phyloP scores from a whole-genome alignment of 2,113 vertebrate species.

The Thomomys bottae region DNA sequence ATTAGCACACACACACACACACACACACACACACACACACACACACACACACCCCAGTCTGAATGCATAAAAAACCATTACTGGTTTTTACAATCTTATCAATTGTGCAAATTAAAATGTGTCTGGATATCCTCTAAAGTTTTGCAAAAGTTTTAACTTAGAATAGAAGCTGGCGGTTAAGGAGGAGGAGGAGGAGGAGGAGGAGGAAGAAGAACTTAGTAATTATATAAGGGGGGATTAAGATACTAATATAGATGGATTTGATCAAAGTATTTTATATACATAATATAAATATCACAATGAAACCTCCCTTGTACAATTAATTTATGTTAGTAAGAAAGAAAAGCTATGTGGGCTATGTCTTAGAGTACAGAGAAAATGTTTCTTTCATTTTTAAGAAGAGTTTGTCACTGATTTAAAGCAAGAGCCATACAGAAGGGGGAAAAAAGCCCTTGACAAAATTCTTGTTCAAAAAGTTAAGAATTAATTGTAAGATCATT shows the following conservation, averaged over 20 bases:
- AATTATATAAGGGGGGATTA: too few species aligned
- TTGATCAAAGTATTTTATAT: too few species aligned
- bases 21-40: neutral
- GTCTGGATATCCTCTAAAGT: neutral
- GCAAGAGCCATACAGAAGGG: neutral
- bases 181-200: too few species aligned
- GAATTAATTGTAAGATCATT: constrained; percentile 58
- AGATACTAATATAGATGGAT: neutral
- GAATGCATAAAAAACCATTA: neutral
- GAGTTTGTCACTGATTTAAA: neutral
- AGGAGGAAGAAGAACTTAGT: too few species aligned
- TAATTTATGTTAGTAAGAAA: too few species aligned
- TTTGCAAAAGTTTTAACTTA: neutral
- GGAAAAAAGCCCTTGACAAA: neutral
- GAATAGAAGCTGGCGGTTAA: too few species aligned
- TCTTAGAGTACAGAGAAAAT: neutral
- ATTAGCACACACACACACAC: neutral
- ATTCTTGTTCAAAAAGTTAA: constrained; percentile 33
- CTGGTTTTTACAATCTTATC: constrained; percentile 1
- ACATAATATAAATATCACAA: too few species aligned
- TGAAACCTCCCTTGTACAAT: too few species aligned
- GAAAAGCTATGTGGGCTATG: neutral
- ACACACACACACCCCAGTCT: constrained; percentile 55
- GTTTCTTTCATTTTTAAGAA: neutral
- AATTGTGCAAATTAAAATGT: neutral